phyloP scores from a whole-genome alignment of 2,113 vertebrate genomes.

The Lichenostomus cassidix region DNA sequence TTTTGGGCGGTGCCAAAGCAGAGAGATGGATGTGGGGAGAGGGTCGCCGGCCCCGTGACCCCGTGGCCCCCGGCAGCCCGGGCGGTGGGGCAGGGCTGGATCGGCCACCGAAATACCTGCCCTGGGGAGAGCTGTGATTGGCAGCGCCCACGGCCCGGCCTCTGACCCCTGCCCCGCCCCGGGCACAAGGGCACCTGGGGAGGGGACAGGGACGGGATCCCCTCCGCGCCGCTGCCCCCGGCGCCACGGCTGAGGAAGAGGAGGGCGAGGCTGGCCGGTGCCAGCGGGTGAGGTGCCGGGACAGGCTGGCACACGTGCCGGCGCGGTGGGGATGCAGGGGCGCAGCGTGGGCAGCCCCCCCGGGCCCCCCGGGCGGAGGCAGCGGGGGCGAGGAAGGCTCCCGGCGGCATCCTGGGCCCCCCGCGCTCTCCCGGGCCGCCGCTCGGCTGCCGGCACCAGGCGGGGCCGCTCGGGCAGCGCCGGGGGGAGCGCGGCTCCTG shows the following conservation, averaged over 20 bases:
- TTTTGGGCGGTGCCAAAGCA: neutral
- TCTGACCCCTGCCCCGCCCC: neutral
- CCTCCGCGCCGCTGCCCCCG: accelerated
- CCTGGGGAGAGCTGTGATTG: neutral
- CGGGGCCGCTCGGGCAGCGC: neutral
- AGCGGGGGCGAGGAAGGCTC: neutral
- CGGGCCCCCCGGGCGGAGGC: neutral
- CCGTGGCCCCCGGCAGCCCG: neutral
- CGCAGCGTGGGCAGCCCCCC: neutral
- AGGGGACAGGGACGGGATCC: neutral
- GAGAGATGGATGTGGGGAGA: neutral
- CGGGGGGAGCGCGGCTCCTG: neutral
- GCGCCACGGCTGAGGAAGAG: neutral
- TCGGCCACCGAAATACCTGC: neutral
- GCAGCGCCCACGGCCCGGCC: neutral
- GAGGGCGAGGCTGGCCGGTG: neutral
- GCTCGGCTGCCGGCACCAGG: neutral
- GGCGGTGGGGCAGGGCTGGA: neutral
- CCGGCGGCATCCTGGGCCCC: neutral
- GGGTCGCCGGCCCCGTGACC: neutral
- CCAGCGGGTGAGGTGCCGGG: neutral
- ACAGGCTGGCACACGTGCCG: neutral
- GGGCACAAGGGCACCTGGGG: neutral
- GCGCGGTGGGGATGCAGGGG: neutral
- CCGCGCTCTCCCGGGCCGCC: too few relatives aligned